phyloP scores from a whole-genome alignment of 1,140 invertebrate genomes.

The Drosophila cardini region DNA sequence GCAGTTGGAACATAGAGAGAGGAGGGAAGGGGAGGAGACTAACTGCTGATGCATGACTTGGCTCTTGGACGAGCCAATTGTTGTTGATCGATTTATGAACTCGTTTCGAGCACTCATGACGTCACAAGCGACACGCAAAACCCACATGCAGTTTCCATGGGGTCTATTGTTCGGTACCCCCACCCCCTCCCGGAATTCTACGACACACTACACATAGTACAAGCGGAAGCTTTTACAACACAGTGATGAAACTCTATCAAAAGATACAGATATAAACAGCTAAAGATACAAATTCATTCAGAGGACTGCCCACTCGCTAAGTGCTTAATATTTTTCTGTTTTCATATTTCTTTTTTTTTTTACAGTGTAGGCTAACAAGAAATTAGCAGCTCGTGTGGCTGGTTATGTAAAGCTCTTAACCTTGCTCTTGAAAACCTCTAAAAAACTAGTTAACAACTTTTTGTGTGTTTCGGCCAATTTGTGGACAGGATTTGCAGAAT shows the following conservation, averaged over 20 bases:
- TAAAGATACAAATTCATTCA: conserved; percentile 64
- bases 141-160: conserved; percentile 49
- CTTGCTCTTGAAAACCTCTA: conserved; percentile 70
- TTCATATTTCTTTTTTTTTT: conserved; percentile 26
- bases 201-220: conserved; percentile 19
- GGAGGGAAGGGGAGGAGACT: conserved; percentile 2
- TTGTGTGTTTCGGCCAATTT: not conserved
- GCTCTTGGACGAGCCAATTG: conserved; percentile 61
- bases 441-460: conserved; percentile 36
- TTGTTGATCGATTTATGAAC: conserved; percentile 80
- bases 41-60: conserved; percentile 72
- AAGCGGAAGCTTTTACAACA: conserved; percentile 76
- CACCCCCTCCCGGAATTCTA: not conserved
- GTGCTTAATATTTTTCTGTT: conserved; percentile 23
- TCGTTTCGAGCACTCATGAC: conserved; percentile 61
- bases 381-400: conserved; percentile 22
- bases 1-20: not conserved
- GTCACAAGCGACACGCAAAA: conserved; percentile 57
- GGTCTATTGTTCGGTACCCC: conserved; percentile 26
- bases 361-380: conserved; percentile 52
- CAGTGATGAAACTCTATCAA: conserved; percentile 50
- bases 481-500: conserved; percentile 27
- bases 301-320: conserved; percentile 56
- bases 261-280: conserved; percentile 15
- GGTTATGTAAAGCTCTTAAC: conserved; percentile 53